A percentile compares a stretch with the other conserved stretches of the same genome.
Conservation (phyloP, 1,140 invertebrate species). For the Ips typographus region DNA sequence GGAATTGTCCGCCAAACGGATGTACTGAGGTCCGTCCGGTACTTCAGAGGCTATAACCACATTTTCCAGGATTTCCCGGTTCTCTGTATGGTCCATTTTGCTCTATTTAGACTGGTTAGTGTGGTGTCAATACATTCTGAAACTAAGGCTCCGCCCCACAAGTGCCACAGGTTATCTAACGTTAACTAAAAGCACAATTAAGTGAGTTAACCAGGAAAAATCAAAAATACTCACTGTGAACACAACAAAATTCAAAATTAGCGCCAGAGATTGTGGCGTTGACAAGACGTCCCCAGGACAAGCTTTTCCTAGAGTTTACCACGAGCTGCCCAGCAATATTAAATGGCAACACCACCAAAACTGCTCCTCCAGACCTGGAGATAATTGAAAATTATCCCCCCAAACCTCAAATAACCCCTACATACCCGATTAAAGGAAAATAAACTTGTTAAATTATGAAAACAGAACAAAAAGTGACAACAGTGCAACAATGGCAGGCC, state of each 20-base stretch:
- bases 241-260: conserved; percentile 38
- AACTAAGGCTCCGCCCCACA: neutral
- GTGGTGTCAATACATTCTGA: neutral
- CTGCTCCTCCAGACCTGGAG: neutral
- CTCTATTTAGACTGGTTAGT: neutral
- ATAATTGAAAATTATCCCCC: conserved; percentile 6
- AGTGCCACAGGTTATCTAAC: neutral
- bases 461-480: conserved; percentile 48
- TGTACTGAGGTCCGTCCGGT: conserved; percentile 44
- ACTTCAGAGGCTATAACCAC: conserved; percentile 46
- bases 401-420: conserved; percentile 8
- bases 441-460: conserved; percentile 35
- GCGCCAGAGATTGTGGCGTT: conserved; percentile 40
- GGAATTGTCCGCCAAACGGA: conserved; percentile 48
- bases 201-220: neutral
- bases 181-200: neutral
- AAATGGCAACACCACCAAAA: conserved; percentile 11
- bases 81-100: conserved; percentile 39
- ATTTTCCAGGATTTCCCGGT: conserved; percentile 46
- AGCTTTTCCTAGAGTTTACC: conserved; percentile 37
- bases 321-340: conserved; percentile 29
- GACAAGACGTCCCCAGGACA: conserved; percentile 51
- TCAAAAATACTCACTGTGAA: neutral
- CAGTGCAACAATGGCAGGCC: conserved; percentile 43
- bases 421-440: conserved; percentile 17